Base-by-base conservation (phyloP, 2,113 vertebrate species). In the Pterocles gutturalis region DNA sequence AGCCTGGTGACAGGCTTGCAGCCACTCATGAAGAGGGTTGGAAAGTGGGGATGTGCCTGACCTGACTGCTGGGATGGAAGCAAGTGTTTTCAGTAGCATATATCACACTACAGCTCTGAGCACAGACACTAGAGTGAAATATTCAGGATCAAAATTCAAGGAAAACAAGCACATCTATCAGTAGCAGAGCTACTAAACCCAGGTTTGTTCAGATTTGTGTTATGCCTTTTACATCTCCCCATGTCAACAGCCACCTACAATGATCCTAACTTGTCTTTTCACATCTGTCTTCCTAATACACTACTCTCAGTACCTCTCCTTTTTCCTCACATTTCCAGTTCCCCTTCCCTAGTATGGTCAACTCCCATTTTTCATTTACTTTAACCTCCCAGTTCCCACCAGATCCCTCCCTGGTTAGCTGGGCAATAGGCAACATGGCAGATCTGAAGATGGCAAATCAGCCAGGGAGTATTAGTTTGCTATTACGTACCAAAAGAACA, bases 11-110 rank as follows among this genome's bases (percentile, higher is more conserved):
- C 18, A 49, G 34, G 31, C 19, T 78, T 62, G n/a, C 34, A 34
- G 36, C 24, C 0, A 0, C 36, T 64, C 24, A 28, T 1, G 43
- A 79, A 83, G 45, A 57, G 6, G 17, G 17, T 2, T 75, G 49
- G 60, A 48, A 67, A 72, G 34, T 2, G 2, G 41, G 33, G 36
- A 55, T 55, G 24, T 61, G 41, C 13, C 41, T 70, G 29, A 90
- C 45, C 25, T 43, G 49, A 65, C 17, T 45, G 13, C 1, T 0
- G n/a, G 41, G 28, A 90, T 29, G 13, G 11, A 24, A 86, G 26
- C 11, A 38, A 18, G 12, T 51, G 7, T 48, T 48, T 85, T 61
- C 38, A 67, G 71, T 4, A 13, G 29, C 13, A 26, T 34, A 48
- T 43, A 34, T 43, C 13, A 46, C 16, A 3, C 21, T 57, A 20